Conservation (phyloP, 2,113 vertebrate species). For the Triplophysa rosa region DNA sequence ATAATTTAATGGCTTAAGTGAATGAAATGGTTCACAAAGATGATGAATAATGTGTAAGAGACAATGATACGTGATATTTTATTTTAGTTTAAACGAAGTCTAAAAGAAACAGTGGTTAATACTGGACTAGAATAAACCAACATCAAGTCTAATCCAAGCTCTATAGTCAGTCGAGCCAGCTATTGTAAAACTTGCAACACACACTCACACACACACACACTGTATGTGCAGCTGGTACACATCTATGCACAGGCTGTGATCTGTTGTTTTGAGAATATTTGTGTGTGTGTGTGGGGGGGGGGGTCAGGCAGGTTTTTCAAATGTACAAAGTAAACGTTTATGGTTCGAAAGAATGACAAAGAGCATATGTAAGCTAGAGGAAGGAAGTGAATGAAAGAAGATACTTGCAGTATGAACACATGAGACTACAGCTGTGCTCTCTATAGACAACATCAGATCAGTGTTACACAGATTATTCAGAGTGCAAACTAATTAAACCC, state of each 20-base stretch:
- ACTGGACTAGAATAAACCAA: not conserved
- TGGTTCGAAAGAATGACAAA: not conserved
- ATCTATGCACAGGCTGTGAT: slow-evolving; percentile 11
- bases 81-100: not conserved
- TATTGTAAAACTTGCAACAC: slow-evolving; percentile 15
- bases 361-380: not conserved
- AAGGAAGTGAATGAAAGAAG: slow-evolving; percentile 6
- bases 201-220: not conserved
- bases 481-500: not conserved
- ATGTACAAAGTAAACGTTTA: not conserved
- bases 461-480: not conserved
- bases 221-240: slow-evolving; percentile 16
- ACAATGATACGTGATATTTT: too few species aligned
- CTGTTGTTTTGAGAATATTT: not conserved
- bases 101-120: not conserved
- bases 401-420: slow-evolving; percentile 1
- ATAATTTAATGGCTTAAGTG: too few species aligned
- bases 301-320: not conserved
- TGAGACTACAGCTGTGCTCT: not conserved
- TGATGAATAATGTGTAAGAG: too few species aligned
- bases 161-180: not conserved
- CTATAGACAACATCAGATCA: not conserved
- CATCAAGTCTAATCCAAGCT: not conserved
- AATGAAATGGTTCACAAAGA: too few species aligned
- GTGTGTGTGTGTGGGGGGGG: not conserved